These are phyloP conservation scores for Acrossocheilus fasciatus DNA, from an alignment of 2,797 vertebrate genomes.

Conservation along the genomic window DNA sequence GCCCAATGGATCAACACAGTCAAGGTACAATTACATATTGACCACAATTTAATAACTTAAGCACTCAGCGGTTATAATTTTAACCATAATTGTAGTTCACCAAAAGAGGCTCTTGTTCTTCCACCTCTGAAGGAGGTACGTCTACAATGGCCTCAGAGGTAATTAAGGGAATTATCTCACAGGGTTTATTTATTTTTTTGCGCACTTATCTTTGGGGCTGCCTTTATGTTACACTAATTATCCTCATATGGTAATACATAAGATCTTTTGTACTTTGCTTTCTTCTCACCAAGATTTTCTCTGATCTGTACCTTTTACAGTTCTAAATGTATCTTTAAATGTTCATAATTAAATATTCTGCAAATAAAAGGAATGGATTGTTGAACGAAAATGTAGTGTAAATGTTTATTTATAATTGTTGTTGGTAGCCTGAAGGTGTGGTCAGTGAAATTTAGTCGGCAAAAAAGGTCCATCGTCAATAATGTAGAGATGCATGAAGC, in stretches of 20 bases:
- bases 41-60: slow-evolving; percentile 17
- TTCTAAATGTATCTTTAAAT: neutral
- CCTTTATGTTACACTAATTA: slow-evolving; percentile 5
- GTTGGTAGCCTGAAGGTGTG: neutral
- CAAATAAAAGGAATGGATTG: neutral
- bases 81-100: slow-evolving; percentile 2
- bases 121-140: neutral
- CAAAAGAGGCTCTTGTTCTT: neutral
- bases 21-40: slow-evolving; percentile 83
- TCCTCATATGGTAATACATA: neutral
- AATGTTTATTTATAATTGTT: neutral
- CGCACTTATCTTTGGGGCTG: neutral
- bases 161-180: neutral
- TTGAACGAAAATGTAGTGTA: neutral
- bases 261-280: neutral
- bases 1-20: slow-evolving; percentile 97
- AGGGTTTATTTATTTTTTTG: neutral
- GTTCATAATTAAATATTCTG: slow-evolving; percentile 6
- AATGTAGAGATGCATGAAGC: neutral
- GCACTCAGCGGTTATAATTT: neutral
- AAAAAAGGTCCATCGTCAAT: neutral
- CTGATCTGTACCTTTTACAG: neutral
- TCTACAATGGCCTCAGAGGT: neutral
- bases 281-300: neutral
- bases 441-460: neutral